Evolutionary conservation across 1,140 invertebrate genomes (phyloP), one percentile per base, ranked within the genome.

Genomic region (Magallana angulata): DNA sequence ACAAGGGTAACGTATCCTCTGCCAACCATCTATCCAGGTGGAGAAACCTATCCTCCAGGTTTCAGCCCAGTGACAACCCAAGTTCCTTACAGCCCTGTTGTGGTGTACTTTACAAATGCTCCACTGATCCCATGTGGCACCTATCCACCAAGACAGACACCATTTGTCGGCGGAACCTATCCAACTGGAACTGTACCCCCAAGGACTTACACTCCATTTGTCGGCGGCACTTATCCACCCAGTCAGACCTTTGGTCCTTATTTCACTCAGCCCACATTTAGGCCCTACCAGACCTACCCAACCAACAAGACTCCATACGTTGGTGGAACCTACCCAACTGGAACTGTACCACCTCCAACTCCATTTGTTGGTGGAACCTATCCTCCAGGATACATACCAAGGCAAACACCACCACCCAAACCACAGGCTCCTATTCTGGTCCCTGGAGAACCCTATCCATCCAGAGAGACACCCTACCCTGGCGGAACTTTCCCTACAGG

Each of bases 291-390:
- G n/a, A 84, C 82, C n/a, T 84, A 84, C 9, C 82, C 82, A 48
- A 84, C 82, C 6, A 24, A 84, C 58, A 62, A 14, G 56, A 84
- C 82, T 18, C 82, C 82, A 57, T 84, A 60, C 59, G 57, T 58
- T n/a, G 14, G 58, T 60, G 82, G 82, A 60, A 84, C 82, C 7
- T 84, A 84, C 82, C 82, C 82, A 58, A 59, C 82, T 9, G 30
- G 59, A 36, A 85, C 87, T 68, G 56, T 64, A 1, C 86, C 86
- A 76, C n/a, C 58, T 30, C 60, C 64, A 24, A 87, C 82, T n/a
- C 82, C 85, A 56, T 82, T n/a, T 57, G 24, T 82, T n/a, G 85
- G 85, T 86, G 82, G 82, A 60, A 84, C 82, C 16, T 84, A 60
- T 58, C 76, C 76, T 57, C 24, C 18, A 84, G 68, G 59, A n/a